A percentile compares a stretch with the other conserved stretches of the same genome.
Evolutionary conservation across 2,797 vertebrate genomes (phyloP).

Genomic region (Hippopotamyrus pictus): DNA sequence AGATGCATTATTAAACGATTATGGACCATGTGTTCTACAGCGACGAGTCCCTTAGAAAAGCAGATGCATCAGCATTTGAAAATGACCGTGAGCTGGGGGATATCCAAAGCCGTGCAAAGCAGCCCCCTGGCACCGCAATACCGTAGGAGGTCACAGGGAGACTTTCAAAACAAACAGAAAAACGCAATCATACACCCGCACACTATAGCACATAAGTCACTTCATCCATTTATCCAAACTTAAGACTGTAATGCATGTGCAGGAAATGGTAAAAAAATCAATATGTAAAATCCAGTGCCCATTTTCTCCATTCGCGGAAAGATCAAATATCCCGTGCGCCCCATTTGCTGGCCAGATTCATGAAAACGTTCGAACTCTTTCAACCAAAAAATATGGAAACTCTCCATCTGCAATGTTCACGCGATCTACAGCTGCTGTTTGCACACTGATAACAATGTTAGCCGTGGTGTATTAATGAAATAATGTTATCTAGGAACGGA

Average conservation of each 20-base stretch:
- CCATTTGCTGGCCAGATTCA: neutral
- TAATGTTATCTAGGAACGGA: conserved; percentile 16
- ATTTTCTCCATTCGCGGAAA: conserved; percentile 1
- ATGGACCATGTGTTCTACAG: neutral
- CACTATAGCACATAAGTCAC: neutral
- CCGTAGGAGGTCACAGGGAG: neutral
- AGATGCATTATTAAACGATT: neutral
- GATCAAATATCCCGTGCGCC: neutral
- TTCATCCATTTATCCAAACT: neutral
- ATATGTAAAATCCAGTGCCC: neutral
- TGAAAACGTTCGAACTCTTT: conserved; percentile 4
- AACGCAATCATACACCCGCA: neutral
- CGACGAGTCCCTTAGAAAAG: neutral
- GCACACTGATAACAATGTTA: conserved; percentile 1
- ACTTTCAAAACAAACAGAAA: neutral
- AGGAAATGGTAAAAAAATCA: neutral
- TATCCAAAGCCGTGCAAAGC: neutral
- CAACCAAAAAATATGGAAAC: neutral
- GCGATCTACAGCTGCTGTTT: neutral
- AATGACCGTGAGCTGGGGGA: neutral
- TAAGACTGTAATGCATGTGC: neutral
- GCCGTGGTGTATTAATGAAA: neutral
- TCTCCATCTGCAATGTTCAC: neutral
- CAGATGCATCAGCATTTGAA: conserved; percentile 8
- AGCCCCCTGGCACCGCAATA: neutral